A percentile compares a stretch with the other conserved stretches of the same genome.
phyloP scores from a whole-genome alignment of 2,113 vertebrate species.

The Drymodes brunneopygia region DNA sequence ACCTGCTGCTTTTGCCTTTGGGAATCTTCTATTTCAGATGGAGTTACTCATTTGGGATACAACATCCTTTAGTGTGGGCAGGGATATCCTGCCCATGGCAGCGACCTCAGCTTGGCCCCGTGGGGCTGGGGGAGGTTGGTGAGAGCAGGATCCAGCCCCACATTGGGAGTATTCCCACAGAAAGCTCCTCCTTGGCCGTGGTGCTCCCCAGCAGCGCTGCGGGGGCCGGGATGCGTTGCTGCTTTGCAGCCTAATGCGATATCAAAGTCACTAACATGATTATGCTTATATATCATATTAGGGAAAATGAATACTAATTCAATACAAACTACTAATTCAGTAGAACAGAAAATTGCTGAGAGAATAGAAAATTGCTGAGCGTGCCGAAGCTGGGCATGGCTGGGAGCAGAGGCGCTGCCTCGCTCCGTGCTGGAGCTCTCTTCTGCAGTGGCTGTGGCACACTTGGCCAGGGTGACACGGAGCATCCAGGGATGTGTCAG shows the following conservation, averaged over 20 bases:
- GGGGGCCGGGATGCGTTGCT: neutral
- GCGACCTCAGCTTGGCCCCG: rapidly evolving
- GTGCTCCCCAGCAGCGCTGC: neutral
- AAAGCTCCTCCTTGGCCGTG: rapidly evolving
- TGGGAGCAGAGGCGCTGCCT: neutral
- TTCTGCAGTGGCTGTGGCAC: neutral
- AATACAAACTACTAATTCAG: constrained; percentile 72
- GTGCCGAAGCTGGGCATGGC: neutral
- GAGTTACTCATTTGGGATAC: rapidly evolving
- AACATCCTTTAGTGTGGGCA: neutral
- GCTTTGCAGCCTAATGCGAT: constrained; percentile 67
- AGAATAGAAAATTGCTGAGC: constrained; percentile 62
- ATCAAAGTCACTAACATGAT: constrained; percentile 75
- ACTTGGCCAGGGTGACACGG: rapidly evolving
- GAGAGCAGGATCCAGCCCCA: neutral
- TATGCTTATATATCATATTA: constrained; percentile 77
- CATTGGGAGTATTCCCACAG: neutral
- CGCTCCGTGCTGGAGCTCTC: neutral
- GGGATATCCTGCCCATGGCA: neutral
- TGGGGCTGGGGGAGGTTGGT: neutral
- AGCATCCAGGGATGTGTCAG: neutral
- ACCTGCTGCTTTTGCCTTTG: neutral
- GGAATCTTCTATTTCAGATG: neutral
- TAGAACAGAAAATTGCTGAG: constrained; percentile 74
- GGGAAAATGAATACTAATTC: constrained; percentile 78